Conservation (phyloP, 2,113 vertebrate species). For the Megalops atlanticus region DNA sequence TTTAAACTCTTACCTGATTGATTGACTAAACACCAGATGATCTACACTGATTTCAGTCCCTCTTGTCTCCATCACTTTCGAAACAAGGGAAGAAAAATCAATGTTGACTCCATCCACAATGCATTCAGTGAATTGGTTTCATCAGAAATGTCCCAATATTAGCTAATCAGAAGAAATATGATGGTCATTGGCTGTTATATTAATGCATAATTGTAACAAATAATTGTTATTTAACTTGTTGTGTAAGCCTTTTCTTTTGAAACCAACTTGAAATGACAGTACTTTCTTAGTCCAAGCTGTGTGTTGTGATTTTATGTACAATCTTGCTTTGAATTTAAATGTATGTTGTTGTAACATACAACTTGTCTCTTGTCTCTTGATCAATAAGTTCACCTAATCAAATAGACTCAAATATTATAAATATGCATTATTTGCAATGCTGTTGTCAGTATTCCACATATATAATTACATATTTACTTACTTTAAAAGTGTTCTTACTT, state of each 20-base stretch:
- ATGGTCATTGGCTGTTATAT: too few species aligned
- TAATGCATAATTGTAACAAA: too few species aligned
- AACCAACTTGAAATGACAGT: background rate
- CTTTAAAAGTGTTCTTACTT: background rate
- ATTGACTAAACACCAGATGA: too few species aligned
- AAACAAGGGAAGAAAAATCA: too few species aligned
- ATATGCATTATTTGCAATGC: too few species aligned
- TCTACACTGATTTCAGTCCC: too few species aligned
- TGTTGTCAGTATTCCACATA: background rate
- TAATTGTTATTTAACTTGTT: background rate
- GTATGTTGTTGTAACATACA: background rate
- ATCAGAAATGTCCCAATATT: background rate
- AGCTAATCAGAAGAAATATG: too few species aligned
- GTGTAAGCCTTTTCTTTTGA: background rate
- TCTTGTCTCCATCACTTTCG: too few species aligned
- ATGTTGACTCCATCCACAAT: too few species aligned
- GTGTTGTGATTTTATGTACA: background rate
- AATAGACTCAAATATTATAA: too few species aligned
- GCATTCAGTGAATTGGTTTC: too few species aligned
- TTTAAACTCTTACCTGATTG: slow-evolving; percentile 3
- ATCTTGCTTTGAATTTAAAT: background rate
- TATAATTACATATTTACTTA: background rate
- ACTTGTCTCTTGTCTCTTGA: background rate
- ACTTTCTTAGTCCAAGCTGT: background rate
- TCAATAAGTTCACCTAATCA: too few species aligned